Evolutionary conservation across 2,888 invertebrate genomes (phyloP), one percentile per base, ranked within the genome.

Genomic region (Mayetiola destructor): DNA sequence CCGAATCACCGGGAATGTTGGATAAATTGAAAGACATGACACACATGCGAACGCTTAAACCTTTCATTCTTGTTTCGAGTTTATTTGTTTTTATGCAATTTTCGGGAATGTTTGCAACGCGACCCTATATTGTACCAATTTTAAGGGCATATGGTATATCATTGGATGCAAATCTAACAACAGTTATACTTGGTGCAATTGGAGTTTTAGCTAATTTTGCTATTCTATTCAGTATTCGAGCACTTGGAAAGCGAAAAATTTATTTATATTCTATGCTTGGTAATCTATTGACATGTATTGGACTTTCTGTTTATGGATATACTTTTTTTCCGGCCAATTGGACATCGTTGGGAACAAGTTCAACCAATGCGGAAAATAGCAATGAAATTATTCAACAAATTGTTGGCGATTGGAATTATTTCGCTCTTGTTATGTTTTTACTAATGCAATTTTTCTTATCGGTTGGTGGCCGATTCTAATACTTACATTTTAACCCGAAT

Each of bases 51-150:
- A 77, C 78, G 0, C 64, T 76, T 63, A 72, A 75, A 56, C 79
- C 79, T 0, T 74, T 79, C 32, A 61, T 64, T 6, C 61, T 79
- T 12, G 76, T 78, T 2, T 70, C 77, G 64, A 72, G 74, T 0
- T 77, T 76, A 64, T 79, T 79, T 67, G 67, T 77, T 32, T 76
- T 77, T 58, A 69, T 75, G 40, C 74, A 76, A 5, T 73, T 76
- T 66, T 75, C 76, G 56, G 78, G 78, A 1, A 62, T 76, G 4
- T 61, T 69, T 14, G 72, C 77, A 0, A 69, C 77, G n/a, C 70
- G 75, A 57, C 77, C 79, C 0, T 79, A 77, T 62, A 74, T 78
- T 73, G 75, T 79, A 12, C 77, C 77, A 57, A 65, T 78, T 12
- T 77, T 76, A 62, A 74, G 71, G 59, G 65, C 68, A 35, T 67